Conservation (phyloP, 2,797 vertebrate species). For the Rostrhamus sociabilis region DNA sequence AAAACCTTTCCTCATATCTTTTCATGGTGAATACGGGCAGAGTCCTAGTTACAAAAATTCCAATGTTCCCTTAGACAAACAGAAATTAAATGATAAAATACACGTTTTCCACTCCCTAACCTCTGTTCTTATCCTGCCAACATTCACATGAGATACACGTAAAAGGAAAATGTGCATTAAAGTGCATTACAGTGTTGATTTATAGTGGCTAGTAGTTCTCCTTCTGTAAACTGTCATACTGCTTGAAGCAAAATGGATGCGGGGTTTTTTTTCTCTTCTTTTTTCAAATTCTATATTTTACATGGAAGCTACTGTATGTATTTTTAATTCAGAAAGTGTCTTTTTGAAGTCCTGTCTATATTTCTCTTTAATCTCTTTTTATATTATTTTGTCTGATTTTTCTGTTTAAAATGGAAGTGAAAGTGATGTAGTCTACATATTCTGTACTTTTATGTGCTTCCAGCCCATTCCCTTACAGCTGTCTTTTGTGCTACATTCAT, state of each 20-base stretch:
- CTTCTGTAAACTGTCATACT: background rate
- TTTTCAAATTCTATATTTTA: background rate
- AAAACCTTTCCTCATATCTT: background rate
- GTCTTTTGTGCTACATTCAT: background rate
- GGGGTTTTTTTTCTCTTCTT: background rate
- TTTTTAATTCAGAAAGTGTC: constrained; percentile 15
- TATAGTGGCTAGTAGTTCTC: background rate
- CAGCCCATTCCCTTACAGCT: background rate
- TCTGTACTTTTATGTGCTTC: background rate
- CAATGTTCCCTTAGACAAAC: background rate
- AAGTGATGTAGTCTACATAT: background rate
- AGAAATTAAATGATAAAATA: background rate
- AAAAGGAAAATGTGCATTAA: background rate
- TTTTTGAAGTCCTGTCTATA: background rate
- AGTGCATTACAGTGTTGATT: background rate
- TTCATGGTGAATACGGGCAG: background rate
- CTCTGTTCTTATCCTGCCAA: background rate
- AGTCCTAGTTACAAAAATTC: background rate
- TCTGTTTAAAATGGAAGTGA: background rate
- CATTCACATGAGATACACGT: background rate
- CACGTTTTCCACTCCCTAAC: background rate
- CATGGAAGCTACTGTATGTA: background rate
- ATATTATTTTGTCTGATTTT: constrained; percentile 19
- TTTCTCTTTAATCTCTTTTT: constrained; percentile 17
- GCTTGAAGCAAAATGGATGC: background rate